phyloP scores from a whole-genome alignment of 2,797 vertebrate species.

The Perodicticus potto region DNA sequence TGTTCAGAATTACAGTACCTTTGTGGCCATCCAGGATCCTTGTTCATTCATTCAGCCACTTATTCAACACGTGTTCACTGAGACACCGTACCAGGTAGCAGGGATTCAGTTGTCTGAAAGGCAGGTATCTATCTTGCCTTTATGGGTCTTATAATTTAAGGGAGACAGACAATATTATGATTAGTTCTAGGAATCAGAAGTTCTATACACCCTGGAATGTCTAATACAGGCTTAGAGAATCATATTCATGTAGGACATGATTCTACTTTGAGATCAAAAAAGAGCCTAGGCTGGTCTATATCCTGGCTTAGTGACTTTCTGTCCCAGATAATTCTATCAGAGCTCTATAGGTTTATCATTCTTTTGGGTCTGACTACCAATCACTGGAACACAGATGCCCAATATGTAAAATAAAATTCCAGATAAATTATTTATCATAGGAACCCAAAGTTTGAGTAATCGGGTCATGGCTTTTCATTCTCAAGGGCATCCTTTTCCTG shows the following conservation, averaged over 20 bases:
- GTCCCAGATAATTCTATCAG: neutral
- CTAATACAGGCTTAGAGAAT: neutral
- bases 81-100: neutral
- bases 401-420: neutral
- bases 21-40: neutral
- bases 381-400: neutral
- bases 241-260: neutral
- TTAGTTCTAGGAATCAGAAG: neutral
- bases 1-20: neutral
- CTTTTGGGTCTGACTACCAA: neutral
- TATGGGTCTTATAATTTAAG: neutral
- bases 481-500: neutral
- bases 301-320: neutral
- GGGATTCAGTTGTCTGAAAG: neutral
- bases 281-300: neutral
- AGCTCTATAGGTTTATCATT: neutral
- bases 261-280: neutral
- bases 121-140: neutral
- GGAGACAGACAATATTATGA: neutral
- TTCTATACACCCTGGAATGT: neutral
- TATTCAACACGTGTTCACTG: neutral
- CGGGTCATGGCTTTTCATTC: neutral
- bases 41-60: neutral
- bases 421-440: neutral
- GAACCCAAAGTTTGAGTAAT: neutral